A percentile compares a stretch with the other conserved stretches of the same genome.
Evolutionary conservation across 2,888 invertebrate species (phyloP).

Genomic region (Sminthurinus aureus): DNA sequence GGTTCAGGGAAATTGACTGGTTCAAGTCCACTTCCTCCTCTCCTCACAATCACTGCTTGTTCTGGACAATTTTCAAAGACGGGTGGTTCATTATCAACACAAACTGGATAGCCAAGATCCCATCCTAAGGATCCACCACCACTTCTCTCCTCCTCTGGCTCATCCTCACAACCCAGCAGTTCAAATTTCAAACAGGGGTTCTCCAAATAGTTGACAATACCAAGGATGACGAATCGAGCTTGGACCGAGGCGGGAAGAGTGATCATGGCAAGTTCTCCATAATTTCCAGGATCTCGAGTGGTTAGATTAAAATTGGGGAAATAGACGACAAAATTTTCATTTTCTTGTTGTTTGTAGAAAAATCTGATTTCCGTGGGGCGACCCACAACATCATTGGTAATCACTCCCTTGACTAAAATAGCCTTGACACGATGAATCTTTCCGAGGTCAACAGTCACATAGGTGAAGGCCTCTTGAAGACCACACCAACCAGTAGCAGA

Average conservation of each 20-base stretch:
- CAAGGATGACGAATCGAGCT: slow-evolving; percentile 91
- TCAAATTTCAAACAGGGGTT: slow-evolving; percentile 96
- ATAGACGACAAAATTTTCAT: slow-evolving; percentile 94
- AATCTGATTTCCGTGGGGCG: slow-evolving; percentile 95
- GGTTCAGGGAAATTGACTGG: slow-evolving; percentile 94
- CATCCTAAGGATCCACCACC: slow-evolving; percentile 71
- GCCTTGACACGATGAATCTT: slow-evolving; percentile 92
- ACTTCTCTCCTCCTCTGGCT: slow-evolving; percentile 80
- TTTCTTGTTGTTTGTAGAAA: slow-evolving; percentile 94
- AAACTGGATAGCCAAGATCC: slow-evolving; percentile 91
- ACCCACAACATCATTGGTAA: slow-evolving; percentile 93
- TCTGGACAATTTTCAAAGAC: slow-evolving; percentile 96
- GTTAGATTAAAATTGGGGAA: slow-evolving; percentile 96
- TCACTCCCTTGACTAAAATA: slow-evolving; percentile 91
- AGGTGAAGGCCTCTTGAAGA: slow-evolving; percentile 95
- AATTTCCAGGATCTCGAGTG: slow-evolving; percentile 95
- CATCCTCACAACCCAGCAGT: slow-evolving; percentile 90
- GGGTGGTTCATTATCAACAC: slow-evolving; percentile 95
- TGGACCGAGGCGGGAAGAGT: slow-evolving; percentile 92
- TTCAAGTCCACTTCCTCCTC: slow-evolving; percentile 85
- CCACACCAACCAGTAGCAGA: slow-evolving; percentile 97
- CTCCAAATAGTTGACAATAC: slow-evolving; percentile 96
- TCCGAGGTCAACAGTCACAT: slow-evolving; percentile 93
- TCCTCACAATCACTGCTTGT: slow-evolving; percentile 87
- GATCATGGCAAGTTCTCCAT: slow-evolving; percentile 95